Evolutionary conservation across 2,888 invertebrate species (phyloP).

Genomic region (Apamea epomidion): DNA sequence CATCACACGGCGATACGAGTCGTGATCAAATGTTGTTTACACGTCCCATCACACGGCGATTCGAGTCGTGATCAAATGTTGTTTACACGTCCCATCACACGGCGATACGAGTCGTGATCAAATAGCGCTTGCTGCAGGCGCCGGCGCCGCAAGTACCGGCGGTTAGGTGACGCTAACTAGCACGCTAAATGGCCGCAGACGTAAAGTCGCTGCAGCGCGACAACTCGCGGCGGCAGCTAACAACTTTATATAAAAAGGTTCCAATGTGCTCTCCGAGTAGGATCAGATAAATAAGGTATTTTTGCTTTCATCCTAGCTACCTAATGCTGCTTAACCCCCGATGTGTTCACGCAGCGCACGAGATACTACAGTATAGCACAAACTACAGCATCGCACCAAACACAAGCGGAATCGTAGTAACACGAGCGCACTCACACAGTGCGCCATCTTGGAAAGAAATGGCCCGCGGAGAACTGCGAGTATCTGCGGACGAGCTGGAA

Average conservation of each 20-base stretch:
- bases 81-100: too few relatives aligned
- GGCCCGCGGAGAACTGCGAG: neutral
- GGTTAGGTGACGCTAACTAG: neutral
- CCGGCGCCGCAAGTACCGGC: neutral
- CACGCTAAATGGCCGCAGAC: neutral
- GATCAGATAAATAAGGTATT: too few relatives aligned
- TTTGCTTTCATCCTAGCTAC: neutral
- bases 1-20: neutral
- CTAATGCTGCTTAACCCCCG: neutral
- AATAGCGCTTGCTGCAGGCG: neutral
- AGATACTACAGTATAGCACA: neutral
- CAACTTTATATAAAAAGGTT: neutral
- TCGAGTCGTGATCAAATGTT: too few relatives aligned
- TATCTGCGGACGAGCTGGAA: conserved; percentile 27
- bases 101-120: too few relatives aligned
- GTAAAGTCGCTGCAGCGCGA: conserved; percentile 11
- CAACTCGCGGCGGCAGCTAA: neutral
- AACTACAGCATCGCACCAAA: neutral
- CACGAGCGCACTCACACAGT: neutral
- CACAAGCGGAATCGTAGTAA: neutral
- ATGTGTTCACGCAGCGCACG: neutral
- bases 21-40: too few relatives aligned
- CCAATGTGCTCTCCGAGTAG: neutral
- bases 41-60: too few relatives aligned
- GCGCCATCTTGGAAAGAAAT: conserved; percentile 23